Conservation (phyloP, 2,797 vertebrate genomes). For the Streptopelia turtur region DNA sequence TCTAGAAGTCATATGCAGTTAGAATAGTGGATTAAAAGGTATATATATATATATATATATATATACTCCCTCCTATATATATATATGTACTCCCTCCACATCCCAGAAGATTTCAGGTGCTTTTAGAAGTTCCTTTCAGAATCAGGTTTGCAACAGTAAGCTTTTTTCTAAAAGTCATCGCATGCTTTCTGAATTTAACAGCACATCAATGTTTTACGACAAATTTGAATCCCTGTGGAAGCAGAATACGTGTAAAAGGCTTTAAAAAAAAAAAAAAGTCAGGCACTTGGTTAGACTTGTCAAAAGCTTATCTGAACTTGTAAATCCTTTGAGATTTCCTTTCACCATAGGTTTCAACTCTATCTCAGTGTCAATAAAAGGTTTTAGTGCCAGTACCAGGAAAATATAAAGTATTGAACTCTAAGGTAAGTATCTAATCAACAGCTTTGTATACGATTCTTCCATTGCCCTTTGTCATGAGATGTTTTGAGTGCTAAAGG, state of each 20-base stretch:
- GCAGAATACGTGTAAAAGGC: slow-evolving; percentile 12
- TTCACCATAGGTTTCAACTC: neutral
- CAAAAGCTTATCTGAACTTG: slow-evolving; percentile 62
- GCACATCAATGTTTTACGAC: slow-evolving; percentile 48
- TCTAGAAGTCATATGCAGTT: neutral
- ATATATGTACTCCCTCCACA: neutral
- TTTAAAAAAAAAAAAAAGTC: neutral
- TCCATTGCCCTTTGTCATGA: neutral
- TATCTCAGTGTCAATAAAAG: neutral
- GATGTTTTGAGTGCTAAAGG: neutral
- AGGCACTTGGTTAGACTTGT: slow-evolving; percentile 37
- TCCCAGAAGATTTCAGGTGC: neutral
- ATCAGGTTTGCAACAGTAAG: neutral
- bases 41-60: rapidly evolving
- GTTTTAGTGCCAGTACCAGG: neutral
- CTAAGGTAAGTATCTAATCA: neutral
- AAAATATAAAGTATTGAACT: neutral
- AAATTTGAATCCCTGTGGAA: slow-evolving; percentile 40
- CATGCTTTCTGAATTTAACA: slow-evolving; percentile 35
- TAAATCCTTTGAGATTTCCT: slow-evolving; percentile 39
- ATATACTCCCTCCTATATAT: rapidly evolving
- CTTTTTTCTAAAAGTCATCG: slow-evolving; percentile 1
- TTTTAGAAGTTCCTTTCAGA: slow-evolving; percentile 7
- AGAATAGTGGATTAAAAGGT: neutral
- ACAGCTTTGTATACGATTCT: neutral